Base-by-base conservation (phyloP, 2,888 invertebrate species). In the Eustalomyia histrio region DNA sequence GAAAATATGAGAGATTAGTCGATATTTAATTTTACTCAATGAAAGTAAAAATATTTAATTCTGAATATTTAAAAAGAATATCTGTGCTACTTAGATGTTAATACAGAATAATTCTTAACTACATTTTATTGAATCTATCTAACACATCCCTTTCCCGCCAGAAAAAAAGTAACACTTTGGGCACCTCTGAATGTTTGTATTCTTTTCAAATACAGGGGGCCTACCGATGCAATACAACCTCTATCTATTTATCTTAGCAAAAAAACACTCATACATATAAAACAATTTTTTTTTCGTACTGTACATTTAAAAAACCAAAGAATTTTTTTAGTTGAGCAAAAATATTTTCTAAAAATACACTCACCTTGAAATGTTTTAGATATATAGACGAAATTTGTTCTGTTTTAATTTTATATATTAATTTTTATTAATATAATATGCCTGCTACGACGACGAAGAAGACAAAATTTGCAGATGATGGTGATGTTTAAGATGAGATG, bases 331-430 rank as follows among this genome's bases (percentile, higher is more conserved):
- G 74, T 75, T 78, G 81, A 81, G 81, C 81, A 81, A 84, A 82
- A 81, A 75, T 82, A 67, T 79, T 75, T 75, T 83, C 89, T 90
- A 90, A 88, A 90, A 90, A 90, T 90, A 90, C 87, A 90, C 90
- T 90, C 90, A 90, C 90, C 90, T 90, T 90, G 90, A 90, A 90
- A 90, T 89, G 87, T 88, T 87, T 85, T 68, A 50, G 57, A 67
- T 67, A 69, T 69, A 60, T 74, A 74, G 74, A 78, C 53, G 68
- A 80, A 60, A 67, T 52, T 82, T 79, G 80, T 84, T 73, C 35
- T 52, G 76, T 53, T 63, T 68, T 64, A 60, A 65, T 65, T 33
- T 61, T 69, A 79, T 80, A 78, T 61, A 64, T 71, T 61, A 64
- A 64, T 61, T 79, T 76, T 74, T 16, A 73, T 72, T 55, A 65